Conservation (phyloP, 2,888 invertebrate species). For the Polyploca ridens region DNA sequence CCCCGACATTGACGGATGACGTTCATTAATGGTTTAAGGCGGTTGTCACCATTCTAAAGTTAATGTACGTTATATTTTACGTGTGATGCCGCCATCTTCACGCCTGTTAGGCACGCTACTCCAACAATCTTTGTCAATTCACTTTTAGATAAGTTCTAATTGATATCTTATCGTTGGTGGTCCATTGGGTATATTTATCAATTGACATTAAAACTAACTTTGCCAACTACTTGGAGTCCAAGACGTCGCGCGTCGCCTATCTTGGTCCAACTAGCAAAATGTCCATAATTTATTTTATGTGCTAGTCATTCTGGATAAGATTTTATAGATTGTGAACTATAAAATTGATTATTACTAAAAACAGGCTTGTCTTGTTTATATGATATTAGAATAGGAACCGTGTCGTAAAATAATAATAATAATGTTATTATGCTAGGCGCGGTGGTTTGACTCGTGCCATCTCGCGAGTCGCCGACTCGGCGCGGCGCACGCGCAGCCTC, state of each 20-base stretch:
- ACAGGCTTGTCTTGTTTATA: conserved; percentile 20
- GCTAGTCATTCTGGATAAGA: neutral
- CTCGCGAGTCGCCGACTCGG: conserved; percentile 70
- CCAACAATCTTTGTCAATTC: conserved; percentile 45
- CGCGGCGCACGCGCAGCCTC: conserved; percentile 79
- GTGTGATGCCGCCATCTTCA: conserved; percentile 44
- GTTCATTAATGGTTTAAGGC: conserved; percentile 29
- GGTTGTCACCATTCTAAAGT: conserved; percentile 35
- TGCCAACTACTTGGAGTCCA: neutral
- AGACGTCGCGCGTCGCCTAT: neutral
- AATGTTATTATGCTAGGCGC: conserved; percentile 40
- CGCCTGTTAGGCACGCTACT: conserved; percentile 50
- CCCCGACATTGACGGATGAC: conserved; percentile 55
- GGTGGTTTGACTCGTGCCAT: conserved; percentile 77
- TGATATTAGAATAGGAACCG: conserved; percentile 31
- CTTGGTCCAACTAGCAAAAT: neutral
- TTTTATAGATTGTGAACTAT: neutral
- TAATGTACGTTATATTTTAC: conserved; percentile 33
- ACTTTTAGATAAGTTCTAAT: conserved; percentile 30
- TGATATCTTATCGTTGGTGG: conserved; percentile 47
- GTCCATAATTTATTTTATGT: neutral
- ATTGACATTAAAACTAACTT: conserved; percentile 19
- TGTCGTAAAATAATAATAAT: conserved; percentile 43
- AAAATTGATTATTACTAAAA: neutral
- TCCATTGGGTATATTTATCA: conserved; percentile 31